Evolutionary conservation across 2,888 invertebrate genomes (phyloP).

Genomic region (Drosophila dives): DNA sequence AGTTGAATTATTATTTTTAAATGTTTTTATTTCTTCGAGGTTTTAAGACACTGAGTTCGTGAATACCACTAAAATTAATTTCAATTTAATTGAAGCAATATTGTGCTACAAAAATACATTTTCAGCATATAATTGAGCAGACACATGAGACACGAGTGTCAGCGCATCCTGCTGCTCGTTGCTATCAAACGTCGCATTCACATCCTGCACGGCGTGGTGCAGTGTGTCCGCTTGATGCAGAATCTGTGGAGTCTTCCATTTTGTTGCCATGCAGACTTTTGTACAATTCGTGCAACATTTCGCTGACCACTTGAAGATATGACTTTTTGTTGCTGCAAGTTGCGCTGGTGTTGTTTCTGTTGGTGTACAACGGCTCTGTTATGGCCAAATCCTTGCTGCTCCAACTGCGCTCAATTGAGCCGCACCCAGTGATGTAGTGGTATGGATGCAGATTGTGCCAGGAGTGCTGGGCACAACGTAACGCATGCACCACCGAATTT

Average conservation of each 20-base stretch:
- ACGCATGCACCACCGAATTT: conserved; percentile 95
- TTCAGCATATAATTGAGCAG: conserved; percentile 90
- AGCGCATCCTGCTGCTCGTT: conserved; percentile 96
- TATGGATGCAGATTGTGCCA: conserved; percentile 93
- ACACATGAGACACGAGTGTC: conserved; percentile 91
- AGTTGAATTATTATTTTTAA: too few relatives aligned
- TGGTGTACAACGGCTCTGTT: conserved; percentile 85
- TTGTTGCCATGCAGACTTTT: conserved; percentile 90
- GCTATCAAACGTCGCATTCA: conserved; percentile 91
- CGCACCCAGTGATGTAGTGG: conserved; percentile 90
- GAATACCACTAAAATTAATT: too few relatives aligned
- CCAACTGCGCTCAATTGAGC: conserved; percentile 90
- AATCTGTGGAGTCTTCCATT: conserved; percentile 90
- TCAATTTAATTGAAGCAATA: too few relatives aligned
- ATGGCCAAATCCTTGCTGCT: conserved; percentile 92
- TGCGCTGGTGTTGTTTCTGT: conserved; percentile 46
- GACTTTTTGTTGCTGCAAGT: conserved; percentile 82
- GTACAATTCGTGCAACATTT: conserved; percentile 93
- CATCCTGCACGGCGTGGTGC: conserved; percentile 92
- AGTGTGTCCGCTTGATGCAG: conserved; percentile 92
- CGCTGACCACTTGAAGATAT: conserved; percentile 88
- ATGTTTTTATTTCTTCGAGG: too few relatives aligned
- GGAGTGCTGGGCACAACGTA: conserved; percentile 95
- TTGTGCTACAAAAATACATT: too few relatives aligned
- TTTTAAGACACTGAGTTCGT: too few relatives aligned